Evolutionary conservation across 2,113 vertebrate genomes (phyloP).

Genomic region (Oncorhynchus clarkii): DNA sequence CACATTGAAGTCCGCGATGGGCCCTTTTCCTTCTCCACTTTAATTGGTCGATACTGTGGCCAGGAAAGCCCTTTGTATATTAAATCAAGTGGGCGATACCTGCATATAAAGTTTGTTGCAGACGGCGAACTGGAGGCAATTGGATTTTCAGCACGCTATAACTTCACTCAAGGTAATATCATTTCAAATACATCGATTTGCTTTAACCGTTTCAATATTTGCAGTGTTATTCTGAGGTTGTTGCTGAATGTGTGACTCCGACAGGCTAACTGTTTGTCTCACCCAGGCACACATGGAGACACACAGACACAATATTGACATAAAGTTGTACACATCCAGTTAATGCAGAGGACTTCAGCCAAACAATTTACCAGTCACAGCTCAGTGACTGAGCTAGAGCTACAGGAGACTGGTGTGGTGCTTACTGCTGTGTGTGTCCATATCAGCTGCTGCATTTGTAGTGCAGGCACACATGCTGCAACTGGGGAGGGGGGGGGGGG

Average conservation of each 20-base stretch:
- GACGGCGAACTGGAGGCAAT: conserved; percentile 92
- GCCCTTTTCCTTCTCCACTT: conserved; percentile 94
- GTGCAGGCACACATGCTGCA: conserved; percentile 59
- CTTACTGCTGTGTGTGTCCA: background rate
- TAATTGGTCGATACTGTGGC: conserved; percentile 96
- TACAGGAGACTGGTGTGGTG: too few species aligned
- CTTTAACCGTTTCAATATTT: background rate
- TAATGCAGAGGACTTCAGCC: background rate
- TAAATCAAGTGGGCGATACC: conserved; percentile 92
- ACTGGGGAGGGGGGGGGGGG: conserved; percentile 37
- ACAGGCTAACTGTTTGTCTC: background rate
- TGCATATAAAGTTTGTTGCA: conserved; percentile 98
- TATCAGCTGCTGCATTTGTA: conserved; percentile 45
- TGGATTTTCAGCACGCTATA: conserved; percentile 92
- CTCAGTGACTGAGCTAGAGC: too few species aligned
- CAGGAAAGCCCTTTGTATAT: conserved; percentile 89
- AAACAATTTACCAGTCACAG: background rate
- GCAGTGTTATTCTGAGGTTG: background rate
- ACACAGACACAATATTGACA: background rate
- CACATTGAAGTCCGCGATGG: conserved; percentile 97
- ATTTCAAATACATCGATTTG: background rate
- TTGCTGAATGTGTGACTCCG: background rate
- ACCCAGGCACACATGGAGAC: background rate
- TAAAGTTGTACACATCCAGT: too few species aligned
- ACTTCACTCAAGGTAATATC: conserved; percentile 91